These are phyloP conservation scores for Cyprinodon tularosa DNA, from an alignment of 2,113 vertebrate genomes.

Conservation along the genomic window DNA sequence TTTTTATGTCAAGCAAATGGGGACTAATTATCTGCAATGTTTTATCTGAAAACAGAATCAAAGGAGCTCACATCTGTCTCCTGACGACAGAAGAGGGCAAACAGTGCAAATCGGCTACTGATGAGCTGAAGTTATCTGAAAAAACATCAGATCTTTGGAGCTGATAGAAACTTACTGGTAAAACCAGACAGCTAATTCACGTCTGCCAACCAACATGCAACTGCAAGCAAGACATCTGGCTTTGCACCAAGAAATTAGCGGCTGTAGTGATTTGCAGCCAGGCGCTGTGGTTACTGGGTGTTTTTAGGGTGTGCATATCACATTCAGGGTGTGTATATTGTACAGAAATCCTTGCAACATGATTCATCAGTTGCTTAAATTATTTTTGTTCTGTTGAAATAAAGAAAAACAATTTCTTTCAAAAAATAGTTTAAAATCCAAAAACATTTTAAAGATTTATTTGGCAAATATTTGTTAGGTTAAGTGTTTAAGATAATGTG, in stretches of 20 bases:
- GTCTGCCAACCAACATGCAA: slow-evolving; percentile 36
- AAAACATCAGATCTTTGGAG: slow-evolving; percentile 18
- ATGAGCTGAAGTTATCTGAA: slow-evolving; percentile 20
- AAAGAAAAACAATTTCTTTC: neutral
- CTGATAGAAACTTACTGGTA: slow-evolving; percentile 5
- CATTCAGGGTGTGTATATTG: neutral
- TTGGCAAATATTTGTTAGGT: neutral
- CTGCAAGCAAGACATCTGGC: slow-evolving; percentile 27
- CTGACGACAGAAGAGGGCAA: slow-evolving; percentile 7
- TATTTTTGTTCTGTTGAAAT: neutral
- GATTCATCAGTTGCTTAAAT: neutral
- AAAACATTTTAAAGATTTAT: too few relatives aligned
- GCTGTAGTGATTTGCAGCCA: slow-evolving; percentile 8
- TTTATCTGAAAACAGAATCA: neutral
- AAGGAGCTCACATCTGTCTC: neutral
- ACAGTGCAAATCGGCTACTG: slow-evolving; percentile 10
- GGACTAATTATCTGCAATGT: slow-evolving; percentile 11
- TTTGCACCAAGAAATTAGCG: slow-evolving; percentile 26
- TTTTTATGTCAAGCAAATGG: neutral
- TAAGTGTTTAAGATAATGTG: neutral
- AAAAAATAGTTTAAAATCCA: neutral
- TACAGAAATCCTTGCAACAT: neutral
- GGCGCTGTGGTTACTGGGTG: slow-evolving; percentile 19
- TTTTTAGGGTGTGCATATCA: slow-evolving; percentile 39
- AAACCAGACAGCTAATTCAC: slow-evolving; percentile 6